Evolutionary conservation across 2,113 vertebrate genomes (phyloP), one percentile per base, ranked within the genome.

Genomic region (Xyrauchen texanus): DNA sequence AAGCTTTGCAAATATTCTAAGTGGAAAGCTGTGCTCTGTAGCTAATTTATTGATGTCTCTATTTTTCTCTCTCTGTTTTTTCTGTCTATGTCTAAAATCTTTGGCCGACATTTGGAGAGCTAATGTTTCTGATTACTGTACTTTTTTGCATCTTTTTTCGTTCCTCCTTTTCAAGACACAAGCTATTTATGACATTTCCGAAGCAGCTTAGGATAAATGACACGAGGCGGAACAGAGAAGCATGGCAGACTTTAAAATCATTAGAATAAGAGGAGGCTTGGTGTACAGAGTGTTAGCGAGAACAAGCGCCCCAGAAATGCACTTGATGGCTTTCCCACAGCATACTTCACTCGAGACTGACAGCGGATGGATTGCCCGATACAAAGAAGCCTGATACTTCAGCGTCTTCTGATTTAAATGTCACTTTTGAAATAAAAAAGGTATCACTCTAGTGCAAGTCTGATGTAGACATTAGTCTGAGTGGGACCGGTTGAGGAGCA

Each of bases 381-480:
- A 77, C 74, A 77, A 81, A 83, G 77, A 75, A 69, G 61, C 13
- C 67, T 71, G 53, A 69, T 79, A 78, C 74, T 76, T n/a, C 66
- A 52, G 63, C 63, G 63, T 77, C 73, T 80, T 83, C 67, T 81
- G 80, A 83, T 88, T 81, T 88, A 84, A 86, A 86, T 86, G 79
- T 85, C 69, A 85, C 79, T 86, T 83, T 79, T 86, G 58, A 83
- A 83, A 83, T 85, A 73, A 85, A 86, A 80, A 88, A 86, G 77
- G 84, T 83, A 79, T 83, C 82, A 67, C 81, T 81, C 55, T 69
- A 76, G 77, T 82, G 76, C 74, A 67, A 68, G 81, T 86, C 67
- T 80, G 72, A 86, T 83, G 76, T 75, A 77, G 57, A 84, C 78
- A 77, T 85, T 83, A 87, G 77, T 68, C 62, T 53, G 75, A 63